Percentiles rank a stretch among this genome's conserved stretches.
phyloP scores from a whole-genome alignment of 2,113 vertebrate species.

The Falcunculus frontatus region DNA sequence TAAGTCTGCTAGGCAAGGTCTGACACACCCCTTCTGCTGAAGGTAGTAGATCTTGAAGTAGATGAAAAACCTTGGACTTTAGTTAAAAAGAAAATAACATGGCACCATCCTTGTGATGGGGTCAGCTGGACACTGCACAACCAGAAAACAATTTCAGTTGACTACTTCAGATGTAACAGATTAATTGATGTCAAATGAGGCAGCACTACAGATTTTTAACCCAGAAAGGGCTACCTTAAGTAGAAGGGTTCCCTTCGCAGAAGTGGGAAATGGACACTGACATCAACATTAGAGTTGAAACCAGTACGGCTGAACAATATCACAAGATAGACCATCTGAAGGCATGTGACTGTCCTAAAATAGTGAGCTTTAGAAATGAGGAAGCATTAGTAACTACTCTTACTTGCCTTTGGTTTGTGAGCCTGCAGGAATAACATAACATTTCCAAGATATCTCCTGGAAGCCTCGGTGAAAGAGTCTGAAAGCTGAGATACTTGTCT shows the following conservation, averaged over 20 bases:
- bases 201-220: background rate
- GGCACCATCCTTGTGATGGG: background rate
- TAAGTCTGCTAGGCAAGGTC: background rate
- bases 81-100: background rate
- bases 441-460: constrained; percentile 1
- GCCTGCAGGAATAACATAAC: background rate
- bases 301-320: background rate
- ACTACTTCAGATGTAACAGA: background rate
- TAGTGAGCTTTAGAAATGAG: background rate
- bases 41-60: background rate
- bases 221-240: background rate
- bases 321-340: background rate
- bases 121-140: background rate
- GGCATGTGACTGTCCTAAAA: background rate
- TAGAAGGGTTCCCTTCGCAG: background rate
- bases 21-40: background rate
- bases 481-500: constrained; percentile 41
- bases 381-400: background rate
- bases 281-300: background rate
- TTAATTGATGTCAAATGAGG: background rate
- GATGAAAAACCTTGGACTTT: background rate
- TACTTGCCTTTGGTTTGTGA: background rate
- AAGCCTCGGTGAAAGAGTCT: background rate
- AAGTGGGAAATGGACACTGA: background rate
- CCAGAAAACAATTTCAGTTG: background rate